Conservation (phyloP, 1,140 invertebrate species). For the Cotesia vestalis region DNA sequence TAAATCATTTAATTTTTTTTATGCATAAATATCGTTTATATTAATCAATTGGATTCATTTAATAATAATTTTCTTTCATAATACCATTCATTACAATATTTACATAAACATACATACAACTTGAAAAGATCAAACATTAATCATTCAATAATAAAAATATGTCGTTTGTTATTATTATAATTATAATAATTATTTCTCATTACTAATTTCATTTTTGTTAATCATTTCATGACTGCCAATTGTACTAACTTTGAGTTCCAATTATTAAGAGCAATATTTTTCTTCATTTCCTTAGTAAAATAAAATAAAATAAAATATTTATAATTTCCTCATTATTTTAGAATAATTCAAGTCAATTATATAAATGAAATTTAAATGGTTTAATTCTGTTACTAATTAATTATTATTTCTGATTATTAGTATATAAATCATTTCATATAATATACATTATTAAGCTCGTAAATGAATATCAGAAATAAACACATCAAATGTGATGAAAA, state of each 20-base stretch:
- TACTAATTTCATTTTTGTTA: slow-evolving; percentile 33
- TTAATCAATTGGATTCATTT: slow-evolving; percentile 45
- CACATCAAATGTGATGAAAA: background rate
- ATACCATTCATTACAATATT: slow-evolving; percentile 60
- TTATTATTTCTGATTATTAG: slow-evolving; percentile 2
- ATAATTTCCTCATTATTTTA: no score
- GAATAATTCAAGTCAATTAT: no score
- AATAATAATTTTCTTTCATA: slow-evolving; percentile 42
- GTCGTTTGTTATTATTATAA: slow-evolving; percentile 18
- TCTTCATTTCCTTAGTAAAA: slow-evolving; percentile 21
- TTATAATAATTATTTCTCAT: slow-evolving; percentile 5
- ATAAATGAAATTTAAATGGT: no score
- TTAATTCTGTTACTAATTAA: no score
- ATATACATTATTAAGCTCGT: slow-evolving; percentile 10
- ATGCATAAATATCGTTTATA: slow-evolving; percentile 50
- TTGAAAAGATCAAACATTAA: slow-evolving; percentile 42
- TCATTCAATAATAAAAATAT: slow-evolving; percentile 43
- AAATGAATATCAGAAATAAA: background rate
- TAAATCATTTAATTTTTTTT: slow-evolving; percentile 33
- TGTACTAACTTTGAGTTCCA: slow-evolving; percentile 43
- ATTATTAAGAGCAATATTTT: slow-evolving; percentile 6
- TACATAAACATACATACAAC: slow-evolving; percentile 59
- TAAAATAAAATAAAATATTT: no score
- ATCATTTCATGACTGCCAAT: slow-evolving; percentile 42
- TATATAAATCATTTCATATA: background rate